Evolutionary conservation across 2,888 invertebrate genomes (phyloP).

Genomic region (Ametastegia equiseti): DNA sequence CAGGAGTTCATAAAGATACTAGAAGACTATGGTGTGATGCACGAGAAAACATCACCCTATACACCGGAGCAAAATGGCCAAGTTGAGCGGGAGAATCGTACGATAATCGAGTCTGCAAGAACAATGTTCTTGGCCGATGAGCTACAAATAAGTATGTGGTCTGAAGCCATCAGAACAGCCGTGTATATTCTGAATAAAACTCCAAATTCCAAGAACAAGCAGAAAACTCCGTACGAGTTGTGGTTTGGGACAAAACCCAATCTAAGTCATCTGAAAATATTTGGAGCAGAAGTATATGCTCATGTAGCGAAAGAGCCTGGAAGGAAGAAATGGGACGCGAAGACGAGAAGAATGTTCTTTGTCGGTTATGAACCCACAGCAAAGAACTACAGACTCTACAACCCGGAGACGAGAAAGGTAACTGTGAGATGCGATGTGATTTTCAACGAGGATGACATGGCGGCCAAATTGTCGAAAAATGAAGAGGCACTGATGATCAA

Average conservation of each 20-base stretch:
- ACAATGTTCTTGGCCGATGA: conserved; percentile 54
- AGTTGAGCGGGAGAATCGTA: conserved; percentile 56
- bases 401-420: conserved; percentile 12
- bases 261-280: neutral
- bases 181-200: conserved; percentile 34
- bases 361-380: conserved; percentile 36
- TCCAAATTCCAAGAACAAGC: neutral
- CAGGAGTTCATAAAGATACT: neutral
- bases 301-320: conserved; percentile 35
- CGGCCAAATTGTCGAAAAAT: neutral
- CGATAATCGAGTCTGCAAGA: conserved; percentile 55
- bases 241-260: conserved; percentile 25
- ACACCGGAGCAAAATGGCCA: conserved; percentile 57
- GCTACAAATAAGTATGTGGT: conserved; percentile 15
- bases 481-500: neutral
- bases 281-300: conserved; percentile 1
- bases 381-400: conserved; percentile 34
- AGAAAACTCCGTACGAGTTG: conserved; percentile 43
- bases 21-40: neutral
- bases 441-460: conserved; percentile 31
- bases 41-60: conserved; percentile 54
- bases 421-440: conserved; percentile 45
- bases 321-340: conserved; percentile 36
- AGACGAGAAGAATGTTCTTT: conserved; percentile 15
- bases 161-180: conserved; percentile 6